Base-by-base conservation (phyloP, 2,797 vertebrate species). In the Onychomys leucogaster region DNA sequence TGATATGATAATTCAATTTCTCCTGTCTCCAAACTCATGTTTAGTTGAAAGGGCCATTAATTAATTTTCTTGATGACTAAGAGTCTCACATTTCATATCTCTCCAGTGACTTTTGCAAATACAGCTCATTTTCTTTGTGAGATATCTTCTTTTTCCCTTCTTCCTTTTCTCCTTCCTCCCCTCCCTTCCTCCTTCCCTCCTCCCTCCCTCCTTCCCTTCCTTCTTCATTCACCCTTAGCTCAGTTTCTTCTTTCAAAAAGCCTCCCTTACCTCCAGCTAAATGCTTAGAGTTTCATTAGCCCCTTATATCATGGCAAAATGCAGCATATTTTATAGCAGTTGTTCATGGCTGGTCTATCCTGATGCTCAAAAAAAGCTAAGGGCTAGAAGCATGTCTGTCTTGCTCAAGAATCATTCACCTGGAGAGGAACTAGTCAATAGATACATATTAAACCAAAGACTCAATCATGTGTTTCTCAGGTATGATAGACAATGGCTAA, bases 221-320 rank as follows among this genome's bases (percentile, higher is more conserved):
- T 29, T 34, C 55, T 9, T 29, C 5, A 21, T 73, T 69, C 21
- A 27, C 9, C 14, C 8, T 43, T 6, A 57, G 59, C 34, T 49
- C 37, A n/a, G 21, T 32, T 65, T 4, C 55, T 81, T 88, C 65
- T 67, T 59, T 29, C 71, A 4, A 17, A 87, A 80, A 84, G 37
- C 9, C 23, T 46, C 16, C 27, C 27, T 11, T 11, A 21, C 21
- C 29, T 75, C 46, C 57, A 41, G 41, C 0, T 8, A 13, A 8
- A 37, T 6, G 21, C 41, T 1, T 27, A 21, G 91, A 49, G 6
- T 89, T 82, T 65, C 13, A 9, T 17, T 0, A 52, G 32, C 14
- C 8, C 1, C 43, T 73, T 25, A 0, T 5, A 4, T 21, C 16
- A 2, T 11, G 0, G 0, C 0, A 69, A 59, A 71, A 9, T 29